A percentile compares a stretch with the other conserved stretches of the same genome.
These are phyloP conservation scores for Eledona agricola DNA, from an alignment of 2,888 invertebrate species.

Conservation along the genomic window DNA sequence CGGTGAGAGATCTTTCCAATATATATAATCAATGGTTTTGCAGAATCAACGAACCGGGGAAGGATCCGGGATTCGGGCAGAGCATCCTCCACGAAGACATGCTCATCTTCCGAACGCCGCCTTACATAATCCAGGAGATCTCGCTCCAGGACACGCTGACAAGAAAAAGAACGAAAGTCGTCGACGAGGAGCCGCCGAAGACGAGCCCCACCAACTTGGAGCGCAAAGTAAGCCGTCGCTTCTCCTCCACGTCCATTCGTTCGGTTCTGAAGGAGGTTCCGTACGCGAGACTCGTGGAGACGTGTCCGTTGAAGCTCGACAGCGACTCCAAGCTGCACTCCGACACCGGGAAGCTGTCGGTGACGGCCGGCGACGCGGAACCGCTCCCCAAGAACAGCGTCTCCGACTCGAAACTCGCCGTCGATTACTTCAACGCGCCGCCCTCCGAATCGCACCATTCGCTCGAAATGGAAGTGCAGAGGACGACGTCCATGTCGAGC, in stretches of 20 bases:
- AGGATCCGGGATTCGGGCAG: slow-evolving; percentile 93
- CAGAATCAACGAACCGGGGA: slow-evolving; percentile 77
- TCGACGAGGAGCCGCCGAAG: slow-evolving; percentile 45
- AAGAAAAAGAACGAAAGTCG: slow-evolving; percentile 48
- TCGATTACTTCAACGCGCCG: slow-evolving; percentile 72
- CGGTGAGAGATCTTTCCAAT: too few relatives aligned
- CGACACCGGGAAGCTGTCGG: slow-evolving; percentile 58
- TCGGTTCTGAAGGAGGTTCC: slow-evolving; percentile 71
- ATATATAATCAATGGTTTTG: too few relatives aligned
- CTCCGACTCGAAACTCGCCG: slow-evolving; percentile 85
- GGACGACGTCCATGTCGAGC: slow-evolving; percentile 87
- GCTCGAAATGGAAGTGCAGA: slow-evolving; percentile 73
- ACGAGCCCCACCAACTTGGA: slow-evolving; percentile 49
- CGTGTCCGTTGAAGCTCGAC: slow-evolving; percentile 71
- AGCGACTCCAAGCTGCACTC: slow-evolving; percentile 76
- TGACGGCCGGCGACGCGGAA: slow-evolving; percentile 63
- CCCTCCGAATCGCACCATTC: slow-evolving; percentile 75
- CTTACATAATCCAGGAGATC: slow-evolving; percentile 82
- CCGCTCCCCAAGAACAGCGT: slow-evolving; percentile 79
- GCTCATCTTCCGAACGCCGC: slow-evolving; percentile 89
- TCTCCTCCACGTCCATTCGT: slow-evolving; percentile 70
- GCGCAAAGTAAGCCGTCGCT: slow-evolving; percentile 65
- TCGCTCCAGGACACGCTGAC: slow-evolving; percentile 72
- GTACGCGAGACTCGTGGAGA: slow-evolving; percentile 80
- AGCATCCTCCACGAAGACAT: slow-evolving; percentile 88